Conservation (phyloP, 35 echinoderm and acorn worm species). For the Stichopus chloronotus region DNA sequence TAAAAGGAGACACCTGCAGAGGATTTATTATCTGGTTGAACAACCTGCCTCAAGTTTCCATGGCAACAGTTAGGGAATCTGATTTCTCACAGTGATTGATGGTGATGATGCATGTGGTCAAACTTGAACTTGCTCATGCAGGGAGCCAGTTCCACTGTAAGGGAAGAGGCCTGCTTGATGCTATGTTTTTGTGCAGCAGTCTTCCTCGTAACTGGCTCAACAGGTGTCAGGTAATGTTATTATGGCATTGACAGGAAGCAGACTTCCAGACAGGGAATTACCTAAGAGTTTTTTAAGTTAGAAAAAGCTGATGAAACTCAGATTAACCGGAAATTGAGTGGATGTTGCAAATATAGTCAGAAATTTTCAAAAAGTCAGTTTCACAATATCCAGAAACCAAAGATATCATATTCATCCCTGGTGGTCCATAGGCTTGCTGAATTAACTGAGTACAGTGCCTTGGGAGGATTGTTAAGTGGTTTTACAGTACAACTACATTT, state of each 20-base stretch:
- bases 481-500: neutral
- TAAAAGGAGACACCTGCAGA: slow-evolving; percentile 14
- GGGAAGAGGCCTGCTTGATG: too few species aligned
- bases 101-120: too few species aligned
- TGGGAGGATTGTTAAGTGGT: neutral
- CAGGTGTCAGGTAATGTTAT: slow-evolving; percentile 1
- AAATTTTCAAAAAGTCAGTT: neutral
- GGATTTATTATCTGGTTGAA: too few species aligned
- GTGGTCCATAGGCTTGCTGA: neutral
- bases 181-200: too few species aligned
- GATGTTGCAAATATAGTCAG: neutral
- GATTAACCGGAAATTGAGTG: neutral
- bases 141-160: too few species aligned
- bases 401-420: neutral
- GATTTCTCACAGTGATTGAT: too few species aligned
- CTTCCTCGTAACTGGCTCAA: neutral
- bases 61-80: too few species aligned
- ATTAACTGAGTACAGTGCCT: neutral
- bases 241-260: neutral
- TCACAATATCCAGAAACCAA: neutral
- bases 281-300: neutral
- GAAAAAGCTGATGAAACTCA: neutral
- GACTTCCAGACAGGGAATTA: neutral
- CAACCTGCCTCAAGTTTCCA: too few species aligned
- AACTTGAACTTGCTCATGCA: too few species aligned